Conservation (phyloP, 2,888 invertebrate species). For the Ornithoptera alexandrae region DNA sequence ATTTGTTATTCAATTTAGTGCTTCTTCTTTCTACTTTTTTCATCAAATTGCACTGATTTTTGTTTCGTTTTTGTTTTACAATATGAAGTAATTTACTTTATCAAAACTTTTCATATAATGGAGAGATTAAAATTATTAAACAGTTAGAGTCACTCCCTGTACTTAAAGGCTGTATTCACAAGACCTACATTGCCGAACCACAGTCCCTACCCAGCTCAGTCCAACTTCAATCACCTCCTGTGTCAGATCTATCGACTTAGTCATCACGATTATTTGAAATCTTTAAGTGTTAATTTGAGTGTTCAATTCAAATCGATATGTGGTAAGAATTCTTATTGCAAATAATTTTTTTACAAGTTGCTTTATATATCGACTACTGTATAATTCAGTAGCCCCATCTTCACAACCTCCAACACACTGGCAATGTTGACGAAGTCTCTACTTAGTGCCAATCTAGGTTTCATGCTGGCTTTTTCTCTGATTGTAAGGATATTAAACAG, state of each 20-base stretch:
- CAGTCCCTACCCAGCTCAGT: slow-evolving; percentile 62
- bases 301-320: not conserved
- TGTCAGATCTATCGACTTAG: slow-evolving; percentile 45
- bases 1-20: too few relatives aligned
- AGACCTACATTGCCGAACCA: slow-evolving; percentile 70
- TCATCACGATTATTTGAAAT: slow-evolving; percentile 7
- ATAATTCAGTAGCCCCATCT: too few relatives aligned
- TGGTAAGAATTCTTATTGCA: slow-evolving; percentile 14
- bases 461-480: too few relatives aligned
- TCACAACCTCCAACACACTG: too few relatives aligned
- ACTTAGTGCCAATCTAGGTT: too few relatives aligned
- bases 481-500: too few relatives aligned
- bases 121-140: too few relatives aligned
- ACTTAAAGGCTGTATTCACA: slow-evolving; percentile 59
- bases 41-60: too few relatives aligned
- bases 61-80: too few relatives aligned
- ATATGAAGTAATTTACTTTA: not conserved
- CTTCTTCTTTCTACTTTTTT: too few relatives aligned
- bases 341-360: not conserved
- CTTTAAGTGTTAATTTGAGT: slow-evolving; percentile 2
- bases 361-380: too few relatives aligned
- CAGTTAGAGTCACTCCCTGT: slow-evolving; percentile 54
- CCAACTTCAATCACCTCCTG: slow-evolving; percentile 54
- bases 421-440: too few relatives aligned
- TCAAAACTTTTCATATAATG: not conserved